Percentiles rank a stretch among this genome's conserved stretches.
Conservation (phyloP, 2,113 vertebrate genomes). For the Brachyhypopomus occidentalis region DNA sequence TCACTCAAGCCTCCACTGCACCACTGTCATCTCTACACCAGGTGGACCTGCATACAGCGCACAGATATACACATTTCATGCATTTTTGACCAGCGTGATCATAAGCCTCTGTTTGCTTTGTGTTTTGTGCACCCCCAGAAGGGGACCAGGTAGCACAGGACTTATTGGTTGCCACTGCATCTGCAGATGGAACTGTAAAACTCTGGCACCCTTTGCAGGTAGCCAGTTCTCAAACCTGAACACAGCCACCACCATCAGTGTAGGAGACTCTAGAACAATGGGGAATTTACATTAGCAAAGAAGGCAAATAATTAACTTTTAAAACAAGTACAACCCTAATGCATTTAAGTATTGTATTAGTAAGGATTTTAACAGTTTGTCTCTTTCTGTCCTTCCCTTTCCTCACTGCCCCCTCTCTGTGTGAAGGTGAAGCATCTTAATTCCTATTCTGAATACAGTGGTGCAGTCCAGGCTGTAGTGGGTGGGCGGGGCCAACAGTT, state of each 20-base stretch:
- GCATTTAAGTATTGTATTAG: no score
- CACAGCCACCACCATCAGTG: no score
- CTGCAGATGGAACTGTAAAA: slow-evolving; percentile 71
- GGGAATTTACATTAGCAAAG: no score
- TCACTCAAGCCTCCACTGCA: slow-evolving; percentile 72
- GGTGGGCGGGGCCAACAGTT: slow-evolving; percentile 56
- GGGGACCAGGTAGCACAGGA: slow-evolving; percentile 53
- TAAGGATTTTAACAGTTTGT: no score
- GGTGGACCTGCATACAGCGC: slow-evolving; percentile 52
- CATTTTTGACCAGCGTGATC: slow-evolving; percentile 44
- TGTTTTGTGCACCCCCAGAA: background rate
- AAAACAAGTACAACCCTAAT: no score
- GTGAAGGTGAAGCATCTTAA: slow-evolving; percentile 70
- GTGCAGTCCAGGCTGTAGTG: slow-evolving; percentile 56
- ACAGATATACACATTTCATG: slow-evolving; percentile 64
- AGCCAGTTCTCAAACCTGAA: background rate
- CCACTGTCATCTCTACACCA: slow-evolving; percentile 54
- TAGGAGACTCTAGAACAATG: no score
- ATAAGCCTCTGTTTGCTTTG: no score
- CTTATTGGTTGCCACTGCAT: slow-evolving; percentile 69
- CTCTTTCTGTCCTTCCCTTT: background rate
- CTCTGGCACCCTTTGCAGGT: slow-evolving; percentile 78
- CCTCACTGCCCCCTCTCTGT: background rate
- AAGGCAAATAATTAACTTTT: no score
- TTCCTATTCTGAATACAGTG: slow-evolving; percentile 69